Evolutionary conservation across 2,113 vertebrate genomes (phyloP), one percentile per base, ranked within the genome.

Genomic region (Neodontobutis hainanensis): DNA sequence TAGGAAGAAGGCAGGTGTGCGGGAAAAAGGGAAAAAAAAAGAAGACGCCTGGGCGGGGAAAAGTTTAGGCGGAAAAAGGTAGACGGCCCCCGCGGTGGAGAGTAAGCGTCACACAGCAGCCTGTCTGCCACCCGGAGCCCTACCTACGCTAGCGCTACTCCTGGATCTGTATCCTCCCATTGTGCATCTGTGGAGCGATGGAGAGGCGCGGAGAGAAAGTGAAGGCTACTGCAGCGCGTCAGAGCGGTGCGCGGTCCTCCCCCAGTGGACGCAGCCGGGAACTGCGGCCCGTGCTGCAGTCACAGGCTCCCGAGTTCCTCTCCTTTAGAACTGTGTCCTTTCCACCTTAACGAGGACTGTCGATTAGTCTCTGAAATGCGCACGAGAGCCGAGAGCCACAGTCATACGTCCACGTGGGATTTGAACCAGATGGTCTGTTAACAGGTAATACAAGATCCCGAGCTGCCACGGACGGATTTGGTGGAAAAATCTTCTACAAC

Each of bases 271-370:
- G 73, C 51, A 65, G 61, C 19, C 3, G 73, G 83, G 85, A 80
- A 92, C 82, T 93, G 87, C 94, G 82, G 72, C 57, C 78, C 65
- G 68, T 88, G 85, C 86, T 92, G 91, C 91, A 90, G 88, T 81
- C 86, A 75, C 63, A 75, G 61, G 82, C 57, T 61, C 68, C 14
- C 19, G 76, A 53, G 57, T 50, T 73, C 59, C 55, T 73, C 38
- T 5, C 5, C 8, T 40, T 40, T 40, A 40, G 38, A 40, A 40
- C 38, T 6, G 3, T 40, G 38, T 8, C 38, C 38, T 40, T 40
- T 40, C 8, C 38, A 27, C 19, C 19, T 27, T 40, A 40, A 40
- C 5, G 4, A 40, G 8, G 8, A 6, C 38, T 40, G 38, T 40
- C 38, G 5, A 40, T 40, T 40, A 40, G 38, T 40, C 19, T 27